Evolutionary conservation across 1,140 invertebrate genomes (phyloP).

Genomic region (Pseudomyrmex concolor): DNA sequence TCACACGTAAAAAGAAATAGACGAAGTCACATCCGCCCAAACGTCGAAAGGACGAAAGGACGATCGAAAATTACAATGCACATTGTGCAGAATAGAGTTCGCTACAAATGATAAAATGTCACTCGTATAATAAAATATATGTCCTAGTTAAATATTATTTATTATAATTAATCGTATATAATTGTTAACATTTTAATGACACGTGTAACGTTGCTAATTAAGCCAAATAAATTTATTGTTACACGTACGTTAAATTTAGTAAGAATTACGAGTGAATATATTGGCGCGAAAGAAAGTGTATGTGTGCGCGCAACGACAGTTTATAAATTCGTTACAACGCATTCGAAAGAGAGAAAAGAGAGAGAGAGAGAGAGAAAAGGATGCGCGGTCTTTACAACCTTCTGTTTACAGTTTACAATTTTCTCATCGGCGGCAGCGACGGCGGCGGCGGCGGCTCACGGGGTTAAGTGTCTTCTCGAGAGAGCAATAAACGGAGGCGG

Average conservation of each 20-base stretch:
- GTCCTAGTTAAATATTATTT: too few species aligned
- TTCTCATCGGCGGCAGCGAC: slow-evolving; percentile 21
- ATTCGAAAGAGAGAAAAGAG: neutral
- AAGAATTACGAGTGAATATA: neutral
- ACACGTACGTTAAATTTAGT: neutral
- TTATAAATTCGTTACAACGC: slow-evolving; percentile 59
- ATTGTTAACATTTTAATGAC: too few species aligned
- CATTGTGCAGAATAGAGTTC: neutral
- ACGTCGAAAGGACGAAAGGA: neutral
- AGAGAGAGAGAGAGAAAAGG: neutral
- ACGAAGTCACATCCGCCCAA: neutral
- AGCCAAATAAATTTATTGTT: neutral
- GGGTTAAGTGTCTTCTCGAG: slow-evolving; percentile 60
- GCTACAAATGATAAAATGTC: neutral
- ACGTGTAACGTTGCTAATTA: neutral
- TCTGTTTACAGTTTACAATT: slow-evolving; percentile 69
- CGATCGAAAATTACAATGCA: slow-evolving; percentile 5
- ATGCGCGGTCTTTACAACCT: slow-evolving; percentile 49
- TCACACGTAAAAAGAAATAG: slow-evolving; percentile 20
- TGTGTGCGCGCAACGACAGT: slow-evolving; percentile 19
- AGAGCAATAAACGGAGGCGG: slow-evolving; percentile 49
- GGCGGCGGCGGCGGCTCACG: neutral
- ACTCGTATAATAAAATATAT: too few species aligned
- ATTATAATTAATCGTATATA: too few species aligned
- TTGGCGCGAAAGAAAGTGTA: neutral